Evolutionary conservation across 1,140 invertebrate genomes (phyloP).

Genomic region (Rhopalosiphum padi): DNA sequence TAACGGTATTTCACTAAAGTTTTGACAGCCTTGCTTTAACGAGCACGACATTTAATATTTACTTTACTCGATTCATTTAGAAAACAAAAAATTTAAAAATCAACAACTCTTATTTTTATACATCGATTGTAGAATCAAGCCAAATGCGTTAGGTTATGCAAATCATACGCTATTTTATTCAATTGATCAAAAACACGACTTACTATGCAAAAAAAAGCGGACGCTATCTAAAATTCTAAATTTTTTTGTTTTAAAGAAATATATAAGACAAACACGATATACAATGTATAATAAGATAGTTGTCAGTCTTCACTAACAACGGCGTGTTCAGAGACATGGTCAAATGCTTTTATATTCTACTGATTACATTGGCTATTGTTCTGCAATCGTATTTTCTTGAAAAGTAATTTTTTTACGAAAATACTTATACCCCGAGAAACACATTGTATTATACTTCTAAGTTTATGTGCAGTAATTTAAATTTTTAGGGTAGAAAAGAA

Average conservation of each 20-base stretch:
- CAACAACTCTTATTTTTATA: too few species aligned
- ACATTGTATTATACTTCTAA: neutral
- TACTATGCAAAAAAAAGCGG: neutral
- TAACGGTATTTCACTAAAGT: too few species aligned
- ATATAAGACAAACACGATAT: neutral
- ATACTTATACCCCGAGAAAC: neutral
- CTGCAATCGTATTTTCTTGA: neutral
- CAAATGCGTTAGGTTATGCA: too few species aligned
- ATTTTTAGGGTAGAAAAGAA: neutral
- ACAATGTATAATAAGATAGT: neutral
- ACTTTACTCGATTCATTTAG: too few species aligned
- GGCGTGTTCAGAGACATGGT: neutral
- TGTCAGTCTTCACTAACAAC: neutral
- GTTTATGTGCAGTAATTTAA: neutral
- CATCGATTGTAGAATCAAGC: too few species aligned
- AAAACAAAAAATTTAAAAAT: too few species aligned
- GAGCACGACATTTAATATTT: too few species aligned
- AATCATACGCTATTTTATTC: too few species aligned
- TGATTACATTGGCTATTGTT: neutral
- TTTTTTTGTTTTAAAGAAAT: neutral
- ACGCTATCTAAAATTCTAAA: neutral
- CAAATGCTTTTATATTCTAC: constrained; percentile 23
- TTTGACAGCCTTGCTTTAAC: too few species aligned
- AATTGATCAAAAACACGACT: neutral
- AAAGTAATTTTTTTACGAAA: neutral